Conservation (phyloP, 2,113 vertebrate genomes). For the Neotoma lepida region DNA sequence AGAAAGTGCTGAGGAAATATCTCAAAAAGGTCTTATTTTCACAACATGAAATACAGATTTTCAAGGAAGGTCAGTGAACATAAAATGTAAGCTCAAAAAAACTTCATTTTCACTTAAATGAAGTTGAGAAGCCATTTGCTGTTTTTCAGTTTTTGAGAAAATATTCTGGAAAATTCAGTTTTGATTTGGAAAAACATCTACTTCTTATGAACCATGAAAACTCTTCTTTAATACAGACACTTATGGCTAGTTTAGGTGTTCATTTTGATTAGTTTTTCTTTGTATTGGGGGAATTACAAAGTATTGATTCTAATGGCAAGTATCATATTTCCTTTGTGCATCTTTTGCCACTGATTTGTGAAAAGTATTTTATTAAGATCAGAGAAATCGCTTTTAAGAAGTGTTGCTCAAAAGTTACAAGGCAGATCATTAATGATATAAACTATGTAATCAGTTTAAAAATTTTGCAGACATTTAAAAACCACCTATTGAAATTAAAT, state of each 20-base stretch:
- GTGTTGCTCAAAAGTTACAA: constrained; percentile 15
- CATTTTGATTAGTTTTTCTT: not conserved
- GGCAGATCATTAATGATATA: not conserved
- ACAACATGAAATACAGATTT: constrained; percentile 72
- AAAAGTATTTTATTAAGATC: constrained; percentile 32
- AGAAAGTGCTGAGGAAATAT: constrained; percentile 62
- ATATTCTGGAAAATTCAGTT: constrained; percentile 66
- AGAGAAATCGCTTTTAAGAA: constrained; percentile 58
- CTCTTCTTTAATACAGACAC: not conserved
- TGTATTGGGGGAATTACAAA: constrained; percentile 7
- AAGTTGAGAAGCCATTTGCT: constrained; percentile 71
- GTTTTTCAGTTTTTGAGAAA: constrained; percentile 58
- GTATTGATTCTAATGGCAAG: not conserved
- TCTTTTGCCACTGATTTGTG: not conserved
- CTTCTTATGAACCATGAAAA: constrained; percentile 43
- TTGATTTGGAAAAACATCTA: constrained; percentile 33
- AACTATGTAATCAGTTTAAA: constrained; percentile 59
- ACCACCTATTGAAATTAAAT: constrained; percentile 49
- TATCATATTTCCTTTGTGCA: constrained; percentile 10
- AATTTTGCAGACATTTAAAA: constrained; percentile 49
- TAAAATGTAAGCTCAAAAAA: constrained; percentile 51
- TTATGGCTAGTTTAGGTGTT: not conserved
- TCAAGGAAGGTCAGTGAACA: constrained; percentile 55
- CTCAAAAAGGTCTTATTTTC: constrained; percentile 72
- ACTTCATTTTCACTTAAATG: constrained; percentile 65